phyloP scores from a whole-genome alignment of 2,888 invertebrate genomes.

The Rhagonycha fulva region DNA sequence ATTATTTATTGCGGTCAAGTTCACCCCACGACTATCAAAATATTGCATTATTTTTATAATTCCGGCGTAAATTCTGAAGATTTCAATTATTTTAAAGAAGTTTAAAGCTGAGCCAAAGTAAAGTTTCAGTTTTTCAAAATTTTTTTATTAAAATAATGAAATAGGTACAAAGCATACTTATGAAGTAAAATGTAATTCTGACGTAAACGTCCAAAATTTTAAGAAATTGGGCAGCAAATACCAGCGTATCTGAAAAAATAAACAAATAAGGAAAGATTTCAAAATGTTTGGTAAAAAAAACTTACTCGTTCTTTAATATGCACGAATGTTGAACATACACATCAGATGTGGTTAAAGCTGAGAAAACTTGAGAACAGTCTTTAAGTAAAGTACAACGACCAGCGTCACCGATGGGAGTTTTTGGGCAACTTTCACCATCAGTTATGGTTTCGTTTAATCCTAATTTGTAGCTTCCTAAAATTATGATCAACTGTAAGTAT shows the following conservation, averaged over 20 bases:
- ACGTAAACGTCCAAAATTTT: background rate
- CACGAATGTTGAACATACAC: constrained; percentile 18
- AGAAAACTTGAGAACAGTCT: constrained; percentile 7
- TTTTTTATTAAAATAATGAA: background rate
- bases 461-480: constrained; percentile 5
- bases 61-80: no score
- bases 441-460: constrained; percentile 17
- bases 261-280: background rate
- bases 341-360: background rate
- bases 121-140: background rate
- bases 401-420: constrained; percentile 11
- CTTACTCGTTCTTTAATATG: constrained; percentile 14
- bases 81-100: no score
- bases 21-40: no score
- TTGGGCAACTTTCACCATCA: constrained; percentile 14
- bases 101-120: background rate
- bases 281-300: background rate
- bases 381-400: constrained; percentile 19
- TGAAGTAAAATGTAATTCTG: background rate
- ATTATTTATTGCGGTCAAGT: no score
- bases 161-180: background rate
- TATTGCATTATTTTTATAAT: no score
- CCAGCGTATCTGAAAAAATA: constrained; percentile 18
- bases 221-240: constrained; percentile 18
- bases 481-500: background rate